Conservation (phyloP, 2,113 vertebrate species). For the Mellivora capensis region DNA sequence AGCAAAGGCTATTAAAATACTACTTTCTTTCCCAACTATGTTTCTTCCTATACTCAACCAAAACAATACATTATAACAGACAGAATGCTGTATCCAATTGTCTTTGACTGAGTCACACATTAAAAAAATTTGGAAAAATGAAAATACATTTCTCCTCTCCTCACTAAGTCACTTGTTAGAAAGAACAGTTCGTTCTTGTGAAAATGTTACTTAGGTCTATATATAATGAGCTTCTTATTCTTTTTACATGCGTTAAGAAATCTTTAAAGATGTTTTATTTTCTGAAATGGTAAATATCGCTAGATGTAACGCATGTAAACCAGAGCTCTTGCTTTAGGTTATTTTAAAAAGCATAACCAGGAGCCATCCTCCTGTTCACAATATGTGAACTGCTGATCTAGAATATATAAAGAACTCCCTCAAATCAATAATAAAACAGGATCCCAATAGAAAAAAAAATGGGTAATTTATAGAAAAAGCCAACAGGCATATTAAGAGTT, state of each 20-base stretch:
- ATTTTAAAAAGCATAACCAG: background rate
- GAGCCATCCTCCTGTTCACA: background rate
- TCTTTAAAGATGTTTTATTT: background rate
- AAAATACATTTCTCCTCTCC: background rate
- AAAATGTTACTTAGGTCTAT: background rate
- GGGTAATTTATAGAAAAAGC: background rate
- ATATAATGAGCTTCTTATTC: background rate
- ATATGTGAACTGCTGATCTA: background rate
- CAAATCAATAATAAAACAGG: background rate
- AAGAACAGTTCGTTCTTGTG: background rate
- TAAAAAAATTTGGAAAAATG: background rate
- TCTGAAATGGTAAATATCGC: background rate
- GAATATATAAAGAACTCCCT: background rate
- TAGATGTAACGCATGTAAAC: background rate
- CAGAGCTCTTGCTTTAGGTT: background rate
- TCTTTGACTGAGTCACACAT: background rate
- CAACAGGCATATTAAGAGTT: background rate
- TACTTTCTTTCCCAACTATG: background rate
- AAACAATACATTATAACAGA: background rate
- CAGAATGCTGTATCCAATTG: background rate
- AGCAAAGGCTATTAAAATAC: background rate
- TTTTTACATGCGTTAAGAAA: background rate
- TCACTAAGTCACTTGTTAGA: background rate
- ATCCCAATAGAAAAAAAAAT: background rate
- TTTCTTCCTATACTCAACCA: background rate